These are phyloP conservation scores for Solea solea DNA, from an alignment of 2,113 vertebrate genomes.

Conservation along the genomic window DNA sequence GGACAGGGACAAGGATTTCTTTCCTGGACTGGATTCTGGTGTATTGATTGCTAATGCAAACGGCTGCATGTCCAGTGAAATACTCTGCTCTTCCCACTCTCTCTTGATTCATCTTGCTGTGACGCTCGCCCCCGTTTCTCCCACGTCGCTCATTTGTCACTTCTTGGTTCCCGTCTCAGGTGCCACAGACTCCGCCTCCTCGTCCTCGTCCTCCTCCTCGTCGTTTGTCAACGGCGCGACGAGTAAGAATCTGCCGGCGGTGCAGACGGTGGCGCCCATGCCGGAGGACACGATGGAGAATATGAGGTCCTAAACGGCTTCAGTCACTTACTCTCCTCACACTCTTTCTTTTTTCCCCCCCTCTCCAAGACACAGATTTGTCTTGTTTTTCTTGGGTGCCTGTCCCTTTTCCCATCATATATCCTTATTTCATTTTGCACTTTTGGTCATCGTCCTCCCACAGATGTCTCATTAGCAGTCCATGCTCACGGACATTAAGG, in stretches of 20 bases:
- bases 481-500: slow-evolving; percentile 7
- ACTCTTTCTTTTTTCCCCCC: slow-evolving; percentile 7
- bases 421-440: slow-evolving; percentile 39
- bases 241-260: slow-evolving; percentile 98
- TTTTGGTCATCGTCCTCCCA: slow-evolving; percentile 13
- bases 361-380: slow-evolving; percentile 33
- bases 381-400: slow-evolving; percentile 43
- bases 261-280: slow-evolving; percentile 98
- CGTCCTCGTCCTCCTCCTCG: slow-evolving; percentile 95
- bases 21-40: slow-evolving; percentile 52
- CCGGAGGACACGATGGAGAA: slow-evolving; percentile 97
- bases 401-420: slow-evolving; percentile 41
- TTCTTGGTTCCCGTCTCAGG: slow-evolving; percentile 77
- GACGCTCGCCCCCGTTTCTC: background rate
- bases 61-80: slow-evolving; percentile 48
- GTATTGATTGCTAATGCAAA: slow-evolving; percentile 68
- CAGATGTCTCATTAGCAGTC: background rate
- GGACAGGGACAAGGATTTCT: slow-evolving; percentile 35
- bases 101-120: too few relatives aligned
- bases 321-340: slow-evolving; percentile 37
- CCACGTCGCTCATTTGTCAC: slow-evolving; percentile 10
- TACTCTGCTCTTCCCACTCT: background rate
- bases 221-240: slow-evolving; percentile 99
- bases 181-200: slow-evolving; percentile 95
- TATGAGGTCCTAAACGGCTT: slow-evolving; percentile 87